Percentiles rank a stretch among this genome's conserved stretches.
Evolutionary conservation across 2,888 invertebrate genomes (phyloP).

Genomic region (Seladonia tumulorum): DNA sequence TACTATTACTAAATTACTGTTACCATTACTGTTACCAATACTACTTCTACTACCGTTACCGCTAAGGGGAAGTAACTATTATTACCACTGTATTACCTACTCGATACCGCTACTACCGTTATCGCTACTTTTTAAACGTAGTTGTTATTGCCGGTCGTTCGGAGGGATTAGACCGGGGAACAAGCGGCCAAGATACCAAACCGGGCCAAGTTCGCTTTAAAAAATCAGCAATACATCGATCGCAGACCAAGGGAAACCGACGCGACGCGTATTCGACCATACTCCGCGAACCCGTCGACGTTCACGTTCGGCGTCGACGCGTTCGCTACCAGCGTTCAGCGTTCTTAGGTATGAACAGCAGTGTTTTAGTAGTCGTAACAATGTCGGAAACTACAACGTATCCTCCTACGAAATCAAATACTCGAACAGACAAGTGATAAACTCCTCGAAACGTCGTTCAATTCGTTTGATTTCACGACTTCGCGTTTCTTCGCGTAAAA

Average conservation of each 20-base stretch:
- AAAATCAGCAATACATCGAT: conserved; percentile 58
- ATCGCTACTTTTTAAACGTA: conserved; percentile 59
- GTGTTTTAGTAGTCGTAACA: not conserved
- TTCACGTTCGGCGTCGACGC: not conserved
- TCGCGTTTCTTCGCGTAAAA: not conserved
- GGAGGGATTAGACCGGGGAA: not conserved
- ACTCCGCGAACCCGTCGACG: not conserved
- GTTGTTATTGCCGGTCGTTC: conserved; percentile 43
- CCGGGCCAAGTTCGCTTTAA: conserved; percentile 47
- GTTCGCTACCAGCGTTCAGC: not conserved
- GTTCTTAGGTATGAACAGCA: not conserved
- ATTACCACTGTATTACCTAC: conserved; percentile 57
- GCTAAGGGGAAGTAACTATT: conserved; percentile 52
- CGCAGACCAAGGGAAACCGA: conserved; percentile 61
- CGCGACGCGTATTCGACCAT: not conserved
- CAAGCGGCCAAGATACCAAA: not conserved
- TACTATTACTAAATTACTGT: conserved; percentile 16
- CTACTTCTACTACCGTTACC: conserved; percentile 34
- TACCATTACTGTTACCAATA: conserved; percentile 14
- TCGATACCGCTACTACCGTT: conserved; percentile 63
- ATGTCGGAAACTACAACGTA: not conserved
- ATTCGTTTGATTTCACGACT: not conserved
- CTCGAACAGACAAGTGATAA: not conserved
- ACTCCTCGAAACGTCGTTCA: not conserved
- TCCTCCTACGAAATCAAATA: not conserved